Percentiles rank a stretch among this genome's conserved stretches.
Evolutionary conservation across 2,113 vertebrate species (phyloP).

Genomic region (Hystrix cristata): DNA sequence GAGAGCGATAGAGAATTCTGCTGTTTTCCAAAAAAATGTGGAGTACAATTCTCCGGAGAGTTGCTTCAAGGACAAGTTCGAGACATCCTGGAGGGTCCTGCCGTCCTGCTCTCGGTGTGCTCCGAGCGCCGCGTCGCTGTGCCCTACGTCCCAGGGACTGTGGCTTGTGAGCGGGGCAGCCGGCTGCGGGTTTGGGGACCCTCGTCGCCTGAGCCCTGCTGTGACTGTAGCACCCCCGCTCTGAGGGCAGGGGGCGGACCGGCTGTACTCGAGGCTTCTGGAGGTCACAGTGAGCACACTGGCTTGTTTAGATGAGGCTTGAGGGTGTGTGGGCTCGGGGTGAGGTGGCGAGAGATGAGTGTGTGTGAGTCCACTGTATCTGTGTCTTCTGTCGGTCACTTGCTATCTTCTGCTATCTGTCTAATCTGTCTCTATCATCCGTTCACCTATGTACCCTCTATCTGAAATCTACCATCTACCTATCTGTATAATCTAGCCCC

Average conservation of each 20-base stretch:
- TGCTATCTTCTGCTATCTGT: background rate
- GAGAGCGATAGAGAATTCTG: background rate
- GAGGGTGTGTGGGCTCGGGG: too few relatives aligned
- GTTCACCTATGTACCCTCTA: too few relatives aligned
- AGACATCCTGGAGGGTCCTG: background rate
- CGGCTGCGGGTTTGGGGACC: fast-evolving
- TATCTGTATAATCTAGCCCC: too few relatives aligned
- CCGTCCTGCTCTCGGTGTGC: background rate
- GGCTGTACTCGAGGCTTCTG: fast-evolving
- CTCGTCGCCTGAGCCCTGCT: fast-evolving
- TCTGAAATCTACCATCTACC: too few relatives aligned
- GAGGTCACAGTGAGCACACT: fast-evolving
- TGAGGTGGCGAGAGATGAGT: background rate
- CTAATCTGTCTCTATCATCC: too few relatives aligned
- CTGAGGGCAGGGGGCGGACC: fast-evolving
- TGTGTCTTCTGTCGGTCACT: background rate
- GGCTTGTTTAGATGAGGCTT: too few relatives aligned
- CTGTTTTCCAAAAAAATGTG: background rate
- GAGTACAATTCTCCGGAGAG: background rate
- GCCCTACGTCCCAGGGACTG: too few relatives aligned
- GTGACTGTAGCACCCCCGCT: too few relatives aligned
- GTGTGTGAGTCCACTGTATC: fast-evolving
- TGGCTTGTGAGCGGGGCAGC: background rate
- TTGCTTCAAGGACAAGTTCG: background rate
- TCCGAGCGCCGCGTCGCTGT: fast-evolving